Evolutionary conservation across 2,113 vertebrate genomes (phyloP), one percentile per base, ranked within the genome.

Genomic region (Paradoxurus hermaphroditus): DNA sequence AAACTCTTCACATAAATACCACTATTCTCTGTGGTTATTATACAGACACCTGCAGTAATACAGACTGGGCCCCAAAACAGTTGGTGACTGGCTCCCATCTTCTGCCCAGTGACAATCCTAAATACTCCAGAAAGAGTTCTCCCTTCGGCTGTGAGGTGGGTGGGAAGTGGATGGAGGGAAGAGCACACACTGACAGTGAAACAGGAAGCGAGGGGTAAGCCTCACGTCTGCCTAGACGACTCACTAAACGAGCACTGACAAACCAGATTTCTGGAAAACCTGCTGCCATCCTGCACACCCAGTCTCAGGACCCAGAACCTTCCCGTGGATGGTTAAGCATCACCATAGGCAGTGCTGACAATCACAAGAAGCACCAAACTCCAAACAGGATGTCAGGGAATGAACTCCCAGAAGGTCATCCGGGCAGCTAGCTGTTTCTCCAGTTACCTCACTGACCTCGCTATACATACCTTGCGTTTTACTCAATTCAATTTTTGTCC

Each of bases 11-110:
- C 4, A 27, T 34, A 83, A 96, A 86, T 92, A 88, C 0, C 21
- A 0, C 7, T 1, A 3, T 59, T 96, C 34, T 97, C 94, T 96
- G 95, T 91, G 93, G 75, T 53, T 53, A 23, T 68, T 86, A 67
- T n/a, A 91, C 7, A 93, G 72, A 96, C 91, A 72, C 73, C 44
- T 62, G 44, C 51, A n/a, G 53, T 11, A 95, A 89, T 13, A 93
- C 4, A 27, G 59, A 81, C 14, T 91, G 86, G 18, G 6, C 79
- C 9, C 27, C n/a, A 68, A 63, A 53, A 59, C 53, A 34, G 14
- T 1, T 39, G 25, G 36, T 36, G 25, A 49, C 0, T 62, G 39
- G 31, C 13, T 62, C 44, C 53, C 15, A 70, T 49, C 19, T 70
- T 77, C 49, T 82, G 5, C 12, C 44, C 34, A 68, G 68, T 46